Conservation (phyloP, 2,113 vertebrate species). For the Calcarius ornatus region DNA sequence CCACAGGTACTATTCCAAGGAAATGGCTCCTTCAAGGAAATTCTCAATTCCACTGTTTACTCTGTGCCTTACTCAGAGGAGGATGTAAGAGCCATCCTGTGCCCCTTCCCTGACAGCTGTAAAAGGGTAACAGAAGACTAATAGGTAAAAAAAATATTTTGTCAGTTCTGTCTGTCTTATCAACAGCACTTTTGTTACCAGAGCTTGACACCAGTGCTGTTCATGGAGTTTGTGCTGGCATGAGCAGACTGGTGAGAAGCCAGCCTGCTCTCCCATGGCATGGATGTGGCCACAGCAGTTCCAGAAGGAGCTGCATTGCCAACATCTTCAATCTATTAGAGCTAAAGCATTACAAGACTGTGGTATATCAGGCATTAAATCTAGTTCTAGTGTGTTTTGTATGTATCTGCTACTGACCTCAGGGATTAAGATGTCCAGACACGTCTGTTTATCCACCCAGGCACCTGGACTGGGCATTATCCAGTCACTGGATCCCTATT, state of each 20-base stretch:
- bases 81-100: not conserved
- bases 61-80: not conserved
- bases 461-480: not conserved
- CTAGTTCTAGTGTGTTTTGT: not conserved
- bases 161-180: not conserved
- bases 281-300: not conserved
- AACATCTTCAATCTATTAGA: not conserved
- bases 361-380: not conserved
- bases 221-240: not conserved
- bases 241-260: not conserved
- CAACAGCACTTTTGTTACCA: not conserved
- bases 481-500: not conserved
- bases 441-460: not conserved
- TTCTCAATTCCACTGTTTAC: not conserved
- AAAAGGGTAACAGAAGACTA: not conserved
- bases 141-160: not conserved
- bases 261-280: not conserved
- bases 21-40: not conserved
- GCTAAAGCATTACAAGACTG: not conserved
- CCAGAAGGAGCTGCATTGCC: not conserved
- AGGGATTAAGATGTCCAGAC: not conserved
- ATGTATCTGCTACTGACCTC: not conserved
- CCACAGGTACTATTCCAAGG: not conserved
- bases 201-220: not conserved
- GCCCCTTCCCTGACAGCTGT: not conserved